Evolutionary conservation across 2,113 vertebrate genomes (phyloP).

Genomic region (Axis porcinus): DNA sequence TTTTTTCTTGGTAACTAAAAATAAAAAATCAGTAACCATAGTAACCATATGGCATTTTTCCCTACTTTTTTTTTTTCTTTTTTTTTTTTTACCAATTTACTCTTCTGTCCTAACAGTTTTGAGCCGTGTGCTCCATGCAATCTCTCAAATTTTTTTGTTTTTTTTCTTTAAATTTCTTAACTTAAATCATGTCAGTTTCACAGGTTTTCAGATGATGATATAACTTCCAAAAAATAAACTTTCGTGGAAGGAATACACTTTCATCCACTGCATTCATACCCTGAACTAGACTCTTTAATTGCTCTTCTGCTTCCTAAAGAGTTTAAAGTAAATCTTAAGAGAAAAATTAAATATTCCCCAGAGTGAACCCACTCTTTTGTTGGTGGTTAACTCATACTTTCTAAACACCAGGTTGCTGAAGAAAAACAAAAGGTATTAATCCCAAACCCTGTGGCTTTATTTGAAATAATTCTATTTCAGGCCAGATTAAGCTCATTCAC

Average conservation of each 20-base stretch:
- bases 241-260: neutral
- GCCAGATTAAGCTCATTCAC: neutral
- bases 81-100: neutral
- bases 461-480: slow-evolving; percentile 8
- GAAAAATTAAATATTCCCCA: neutral
- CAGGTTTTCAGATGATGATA: neutral
- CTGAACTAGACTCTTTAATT: neutral
- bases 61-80: neutral
- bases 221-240: neutral
- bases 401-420: neutral
- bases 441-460: neutral
- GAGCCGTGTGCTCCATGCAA: no score
- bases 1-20: neutral
- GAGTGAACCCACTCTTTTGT: neutral
- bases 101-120: neutral
- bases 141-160: neutral
- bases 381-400: neutral
- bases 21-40: neutral
- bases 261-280: neutral
- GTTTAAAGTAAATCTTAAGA: neutral
- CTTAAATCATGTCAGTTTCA: neutral
- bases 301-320: neutral
- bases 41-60: neutral
- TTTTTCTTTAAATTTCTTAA: neutral
- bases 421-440: neutral